Percentiles rank a stretch among this genome's conserved stretches.
Evolutionary conservation across 2,888 invertebrate genomes (phyloP).

Genomic region (Eurois occulta): DNA sequence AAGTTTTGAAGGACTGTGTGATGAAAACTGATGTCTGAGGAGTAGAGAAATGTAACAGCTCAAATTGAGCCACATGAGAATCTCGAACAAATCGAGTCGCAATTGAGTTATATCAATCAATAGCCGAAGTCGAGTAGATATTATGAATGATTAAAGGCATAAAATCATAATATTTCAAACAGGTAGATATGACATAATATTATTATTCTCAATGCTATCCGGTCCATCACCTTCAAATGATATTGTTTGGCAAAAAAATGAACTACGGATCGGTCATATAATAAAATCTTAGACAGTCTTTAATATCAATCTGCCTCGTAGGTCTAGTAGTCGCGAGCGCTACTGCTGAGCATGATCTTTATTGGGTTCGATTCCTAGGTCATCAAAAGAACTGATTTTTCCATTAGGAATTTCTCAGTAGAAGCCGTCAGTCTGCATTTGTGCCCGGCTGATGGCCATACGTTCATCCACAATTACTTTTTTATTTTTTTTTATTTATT

Average conservation of each 20-base stretch:
- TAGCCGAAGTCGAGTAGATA: background rate
- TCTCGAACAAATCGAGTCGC: background rate
- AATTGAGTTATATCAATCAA: background rate
- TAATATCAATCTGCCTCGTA: background rate
- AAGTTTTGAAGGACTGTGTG: background rate
- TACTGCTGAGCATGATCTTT: no score
- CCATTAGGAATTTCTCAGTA: background rate
- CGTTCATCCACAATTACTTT: no score
- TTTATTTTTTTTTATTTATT: no score
- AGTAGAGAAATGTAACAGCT: background rate
- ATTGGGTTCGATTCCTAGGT: no score
- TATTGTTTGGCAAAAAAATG: constrained; percentile 7
- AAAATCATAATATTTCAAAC: background rate
- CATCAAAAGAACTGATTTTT: background rate
- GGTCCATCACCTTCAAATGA: constrained; percentile 25
- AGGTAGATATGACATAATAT: constrained; percentile 17
- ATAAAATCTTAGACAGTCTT: background rate
- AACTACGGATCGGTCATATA: no score
- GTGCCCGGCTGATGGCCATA: no score
- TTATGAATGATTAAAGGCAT: background rate
- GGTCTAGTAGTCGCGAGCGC: background rate
- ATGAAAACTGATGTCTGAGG: background rate
- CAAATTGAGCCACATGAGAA: background rate
- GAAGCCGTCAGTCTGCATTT: no score
- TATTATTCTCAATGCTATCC: background rate